Conservation (phyloP, 2,888 invertebrate species). For the Antitype chi region DNA sequence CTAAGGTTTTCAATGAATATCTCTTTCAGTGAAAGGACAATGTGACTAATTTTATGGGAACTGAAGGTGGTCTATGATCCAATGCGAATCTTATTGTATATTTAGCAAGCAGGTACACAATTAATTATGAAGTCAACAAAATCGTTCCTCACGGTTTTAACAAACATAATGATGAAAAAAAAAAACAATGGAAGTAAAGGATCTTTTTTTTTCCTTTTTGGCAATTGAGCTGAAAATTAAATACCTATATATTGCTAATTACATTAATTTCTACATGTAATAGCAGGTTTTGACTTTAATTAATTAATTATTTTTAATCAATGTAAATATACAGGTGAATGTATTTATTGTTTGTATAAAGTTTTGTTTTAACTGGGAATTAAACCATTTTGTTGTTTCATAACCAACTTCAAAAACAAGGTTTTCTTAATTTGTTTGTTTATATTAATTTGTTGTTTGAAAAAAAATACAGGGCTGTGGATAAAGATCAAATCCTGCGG, state of each 20-base stretch:
- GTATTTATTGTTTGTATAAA: not conserved
- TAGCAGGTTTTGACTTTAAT: not conserved
- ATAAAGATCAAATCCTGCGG: too few relatives aligned
- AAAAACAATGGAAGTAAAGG: not conserved
- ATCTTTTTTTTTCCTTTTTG: too few relatives aligned
- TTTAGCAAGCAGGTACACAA: not conserved
- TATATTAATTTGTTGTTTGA: not conserved
- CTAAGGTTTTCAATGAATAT: not conserved
- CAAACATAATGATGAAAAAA: not conserved
- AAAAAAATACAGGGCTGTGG: not conserved
- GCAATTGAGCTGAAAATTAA: not conserved
- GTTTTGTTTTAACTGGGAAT: not conserved
- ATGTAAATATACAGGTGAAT: not conserved
- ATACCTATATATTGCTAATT: not conserved
- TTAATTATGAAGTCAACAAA: not conserved
- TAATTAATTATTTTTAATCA: not conserved
- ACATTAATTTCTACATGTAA: not conserved
- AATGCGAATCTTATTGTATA: too few relatives aligned
- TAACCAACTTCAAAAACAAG: not conserved
- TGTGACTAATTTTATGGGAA: not conserved
- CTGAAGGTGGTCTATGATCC: not conserved
- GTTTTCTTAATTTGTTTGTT: too few relatives aligned
- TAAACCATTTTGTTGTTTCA: not conserved
- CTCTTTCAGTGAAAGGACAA: not conserved
- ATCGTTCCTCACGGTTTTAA: not conserved